These are phyloP conservation scores for Callosobruchus maculatus DNA, from an alignment of 2,888 invertebrate species.

Conservation along the genomic window DNA sequence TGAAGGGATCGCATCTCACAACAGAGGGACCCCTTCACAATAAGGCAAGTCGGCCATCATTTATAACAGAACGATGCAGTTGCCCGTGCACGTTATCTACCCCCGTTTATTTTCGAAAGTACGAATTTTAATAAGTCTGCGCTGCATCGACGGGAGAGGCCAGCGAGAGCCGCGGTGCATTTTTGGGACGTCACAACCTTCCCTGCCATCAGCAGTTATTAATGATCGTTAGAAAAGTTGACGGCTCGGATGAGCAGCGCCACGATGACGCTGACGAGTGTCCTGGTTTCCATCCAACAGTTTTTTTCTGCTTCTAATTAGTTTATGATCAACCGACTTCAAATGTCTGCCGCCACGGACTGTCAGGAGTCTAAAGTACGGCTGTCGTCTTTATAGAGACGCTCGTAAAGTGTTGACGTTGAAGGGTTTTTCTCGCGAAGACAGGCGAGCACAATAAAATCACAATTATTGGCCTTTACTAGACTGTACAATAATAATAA, in stretches of 20 bases:
- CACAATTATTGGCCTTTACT: too few relatives aligned
- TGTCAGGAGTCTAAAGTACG: background rate
- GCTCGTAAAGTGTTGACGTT: background rate
- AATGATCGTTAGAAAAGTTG: constrained; percentile 37
- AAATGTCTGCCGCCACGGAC: constrained; percentile 2
- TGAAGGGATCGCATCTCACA: background rate
- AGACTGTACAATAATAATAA: too few relatives aligned
- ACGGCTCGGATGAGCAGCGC: constrained; percentile 28
- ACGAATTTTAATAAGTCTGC: constrained; percentile 28
- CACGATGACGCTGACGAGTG: constrained; percentile 31
- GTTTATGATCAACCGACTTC: constrained; percentile 24
- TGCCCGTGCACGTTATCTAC: constrained; percentile 19
- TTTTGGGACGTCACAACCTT: constrained; percentile 30
- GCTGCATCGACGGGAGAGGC: constrained; percentile 23
- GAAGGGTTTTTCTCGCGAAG: background rate
- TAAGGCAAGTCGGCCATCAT: constrained; percentile 10
- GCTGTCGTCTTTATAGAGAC: background rate
- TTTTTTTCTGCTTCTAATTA: constrained; percentile 36
- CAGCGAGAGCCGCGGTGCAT: constrained; percentile 26
- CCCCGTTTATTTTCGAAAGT: constrained; percentile 22
- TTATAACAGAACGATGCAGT: constrained; percentile 20
- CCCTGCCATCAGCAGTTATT: constrained; percentile 22
- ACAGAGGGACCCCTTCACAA: background rate
- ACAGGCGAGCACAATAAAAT: background rate
- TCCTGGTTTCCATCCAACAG: constrained; percentile 29